phyloP scores from a whole-genome alignment of 2,113 vertebrate genomes.

The Cyphomyrus discorhynchus region DNA sequence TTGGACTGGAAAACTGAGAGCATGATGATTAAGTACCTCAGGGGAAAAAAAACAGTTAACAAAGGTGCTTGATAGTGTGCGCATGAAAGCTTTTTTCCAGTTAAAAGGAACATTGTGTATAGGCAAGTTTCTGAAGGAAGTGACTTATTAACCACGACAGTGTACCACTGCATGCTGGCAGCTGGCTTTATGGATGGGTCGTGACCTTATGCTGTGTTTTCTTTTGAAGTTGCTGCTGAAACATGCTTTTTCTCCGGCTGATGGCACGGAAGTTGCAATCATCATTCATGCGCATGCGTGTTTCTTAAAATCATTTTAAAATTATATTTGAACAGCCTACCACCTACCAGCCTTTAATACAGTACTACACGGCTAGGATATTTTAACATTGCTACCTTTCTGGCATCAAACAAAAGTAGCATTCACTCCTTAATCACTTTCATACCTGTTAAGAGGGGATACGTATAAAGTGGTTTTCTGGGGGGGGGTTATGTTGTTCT shows the following conservation, averaged over 20 bases:
- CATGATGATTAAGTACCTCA: not conserved
- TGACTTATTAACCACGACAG: not conserved
- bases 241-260: not conserved
- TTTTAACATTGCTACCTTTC: not conserved
- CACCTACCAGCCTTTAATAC: not conserved
- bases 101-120: not conserved
- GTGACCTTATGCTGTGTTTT: not conserved
- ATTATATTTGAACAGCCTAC: not conserved
- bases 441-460: not conserved
- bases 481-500: not conserved
- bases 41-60: not conserved
- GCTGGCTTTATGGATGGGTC: not conserved
- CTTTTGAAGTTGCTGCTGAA: not conserved
- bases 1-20: not conserved
- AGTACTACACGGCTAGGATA: not conserved
- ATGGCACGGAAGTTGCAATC: not conserved
- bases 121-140: not conserved
- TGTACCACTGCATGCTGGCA: not conserved
- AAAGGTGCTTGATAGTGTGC: not conserved
- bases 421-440: not conserved
- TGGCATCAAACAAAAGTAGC: not conserved
- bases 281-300: not conserved
- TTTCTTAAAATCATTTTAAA: not conserved
- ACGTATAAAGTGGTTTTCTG: not conserved
- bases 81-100: not conserved